These are phyloP conservation scores for Punctoribates punctum DNA, from an alignment of 2,888 invertebrate species.

Conservation along the genomic window DNA sequence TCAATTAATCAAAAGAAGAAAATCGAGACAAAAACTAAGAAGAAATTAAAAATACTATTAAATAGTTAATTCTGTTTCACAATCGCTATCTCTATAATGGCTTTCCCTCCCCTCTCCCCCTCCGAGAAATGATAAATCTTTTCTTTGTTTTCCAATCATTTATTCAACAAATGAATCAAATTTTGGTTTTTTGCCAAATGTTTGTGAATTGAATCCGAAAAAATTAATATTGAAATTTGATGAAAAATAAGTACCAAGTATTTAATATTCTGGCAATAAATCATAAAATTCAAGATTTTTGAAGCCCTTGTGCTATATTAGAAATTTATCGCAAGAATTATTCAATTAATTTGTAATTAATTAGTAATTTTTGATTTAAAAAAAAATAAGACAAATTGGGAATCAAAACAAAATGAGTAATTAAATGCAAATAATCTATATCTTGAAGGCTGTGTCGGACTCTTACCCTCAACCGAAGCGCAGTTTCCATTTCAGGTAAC, in stretches of 20 bases:
- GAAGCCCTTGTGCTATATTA: conserved; percentile 2
- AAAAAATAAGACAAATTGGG: background rate
- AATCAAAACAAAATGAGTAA: background rate
- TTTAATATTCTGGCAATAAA: background rate
- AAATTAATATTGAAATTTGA: no score
- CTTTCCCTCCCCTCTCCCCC: no score
- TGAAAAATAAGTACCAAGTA: background rate
- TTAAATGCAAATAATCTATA: no score
- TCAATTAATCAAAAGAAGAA: no score
- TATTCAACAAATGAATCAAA: background rate
- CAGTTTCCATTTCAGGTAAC: conserved; percentile 26
- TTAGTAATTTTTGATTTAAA: background rate
- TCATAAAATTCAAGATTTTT: background rate
- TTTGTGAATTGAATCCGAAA: no score
- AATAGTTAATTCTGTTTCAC: no score
- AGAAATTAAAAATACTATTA: no score
- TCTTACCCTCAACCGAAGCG: background rate
- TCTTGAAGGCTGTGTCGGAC: conserved; percentile 5
- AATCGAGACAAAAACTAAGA: no score
- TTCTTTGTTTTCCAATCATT: background rate
- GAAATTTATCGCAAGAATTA: background rate
- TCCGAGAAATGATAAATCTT: no score
- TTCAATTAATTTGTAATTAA: background rate
- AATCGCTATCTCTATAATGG: no score
- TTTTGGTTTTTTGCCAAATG: background rate